phyloP scores from a whole-genome alignment of 35 echinoderm and acorn worm genomes.

The Amphiura filiformis region DNA sequence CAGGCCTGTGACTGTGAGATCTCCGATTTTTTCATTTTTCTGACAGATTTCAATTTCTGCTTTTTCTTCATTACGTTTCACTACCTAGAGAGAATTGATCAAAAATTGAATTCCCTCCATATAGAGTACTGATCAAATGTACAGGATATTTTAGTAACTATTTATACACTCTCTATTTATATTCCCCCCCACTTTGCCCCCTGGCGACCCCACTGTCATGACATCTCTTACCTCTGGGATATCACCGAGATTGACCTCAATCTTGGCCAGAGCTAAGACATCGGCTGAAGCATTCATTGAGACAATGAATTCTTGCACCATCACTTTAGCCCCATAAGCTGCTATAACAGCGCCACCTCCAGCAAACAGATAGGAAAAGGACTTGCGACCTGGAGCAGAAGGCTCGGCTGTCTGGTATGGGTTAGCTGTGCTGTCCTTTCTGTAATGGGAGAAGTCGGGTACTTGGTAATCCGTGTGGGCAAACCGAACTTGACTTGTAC shows the following conservation, averaged over 20 bases:
- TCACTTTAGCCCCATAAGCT: conserved; percentile 74
- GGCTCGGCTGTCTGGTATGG: conserved; percentile 42
- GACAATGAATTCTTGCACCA: conserved; percentile 79
- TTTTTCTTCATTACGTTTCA: no score
- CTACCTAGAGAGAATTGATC: no score
- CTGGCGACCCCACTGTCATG: no score
- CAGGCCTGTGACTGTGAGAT: no score
- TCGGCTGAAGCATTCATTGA: conserved; percentile 93
- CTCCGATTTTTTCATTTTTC: no score
- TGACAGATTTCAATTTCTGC: no score
- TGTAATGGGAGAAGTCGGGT: conserved; percentile 89
- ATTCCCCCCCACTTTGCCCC: no score
- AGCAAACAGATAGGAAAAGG: conserved; percentile 83
- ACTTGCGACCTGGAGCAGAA: conserved; percentile 54
- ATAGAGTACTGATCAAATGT: no score
- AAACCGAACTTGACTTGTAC: conserved; percentile 70
- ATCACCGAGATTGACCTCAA: conserved; percentile 85
- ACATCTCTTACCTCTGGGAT: conserved; percentile 98
- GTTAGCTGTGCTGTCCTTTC: conserved; percentile 24
- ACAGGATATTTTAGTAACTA: no score
- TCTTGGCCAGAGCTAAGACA: conserved; percentile 92
- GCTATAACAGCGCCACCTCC: conserved; percentile 64
- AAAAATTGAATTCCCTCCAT: no score
- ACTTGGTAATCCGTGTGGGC: conserved; percentile 82
- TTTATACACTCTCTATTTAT: no score